Conservation (phyloP, 2,888 invertebrate species). For the Calameuta pallipes region DNA sequence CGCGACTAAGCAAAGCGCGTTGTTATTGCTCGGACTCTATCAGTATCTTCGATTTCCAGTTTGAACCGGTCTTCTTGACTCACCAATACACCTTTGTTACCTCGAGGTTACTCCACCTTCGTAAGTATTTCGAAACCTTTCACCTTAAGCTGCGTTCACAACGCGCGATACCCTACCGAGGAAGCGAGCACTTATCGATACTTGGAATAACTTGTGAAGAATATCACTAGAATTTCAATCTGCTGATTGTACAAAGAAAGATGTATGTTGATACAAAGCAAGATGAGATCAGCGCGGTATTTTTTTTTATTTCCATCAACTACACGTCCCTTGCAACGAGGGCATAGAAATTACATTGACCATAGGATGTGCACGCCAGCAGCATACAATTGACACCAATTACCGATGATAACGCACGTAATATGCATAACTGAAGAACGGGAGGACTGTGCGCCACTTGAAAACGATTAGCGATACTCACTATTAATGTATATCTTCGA, state of each 20-base stretch:
- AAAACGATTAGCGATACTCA: not conserved
- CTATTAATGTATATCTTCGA: not conserved
- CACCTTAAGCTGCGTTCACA: conserved; percentile 19
- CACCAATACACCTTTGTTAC: conserved; percentile 5
- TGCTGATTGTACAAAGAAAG: not conserved
- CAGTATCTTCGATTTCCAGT: not conserved
- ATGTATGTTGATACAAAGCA: not conserved
- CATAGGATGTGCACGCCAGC: conserved; percentile 15
- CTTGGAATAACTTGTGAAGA: not conserved
- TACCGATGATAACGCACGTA: conserved; percentile 18
- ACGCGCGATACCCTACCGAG: not conserved
- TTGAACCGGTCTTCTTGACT: not conserved
- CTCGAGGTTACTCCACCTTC: conserved; percentile 26
- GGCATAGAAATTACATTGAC: not conserved
- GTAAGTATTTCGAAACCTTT: conserved; percentile 31
- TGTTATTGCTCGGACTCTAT: not conserved
- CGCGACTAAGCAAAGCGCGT: not conserved
- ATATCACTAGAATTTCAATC: not conserved
- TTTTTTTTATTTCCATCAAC: not conserved
- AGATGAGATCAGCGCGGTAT: not conserved
- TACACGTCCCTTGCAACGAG: not conserved
- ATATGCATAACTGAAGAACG: not conserved
- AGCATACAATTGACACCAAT: conserved; percentile 26
- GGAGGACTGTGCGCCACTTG: not conserved
- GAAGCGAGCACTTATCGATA: not conserved